These are phyloP conservation scores for Saxidomus purpurata DNA, from an alignment of 1,140 invertebrate species.

Conservation along the genomic window DNA sequence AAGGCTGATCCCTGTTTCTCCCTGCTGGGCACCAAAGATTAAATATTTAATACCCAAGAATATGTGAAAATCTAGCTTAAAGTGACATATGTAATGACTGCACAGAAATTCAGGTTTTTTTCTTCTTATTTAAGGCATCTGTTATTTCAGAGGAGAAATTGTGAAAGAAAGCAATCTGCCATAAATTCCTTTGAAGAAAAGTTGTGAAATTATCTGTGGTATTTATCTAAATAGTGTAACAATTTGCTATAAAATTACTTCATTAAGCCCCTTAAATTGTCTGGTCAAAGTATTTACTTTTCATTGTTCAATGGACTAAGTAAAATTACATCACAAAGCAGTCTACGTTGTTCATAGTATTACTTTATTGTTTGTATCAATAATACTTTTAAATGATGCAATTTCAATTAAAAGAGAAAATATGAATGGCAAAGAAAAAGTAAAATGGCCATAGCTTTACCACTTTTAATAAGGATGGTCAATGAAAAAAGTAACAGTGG, in stretches of 20 bases:
- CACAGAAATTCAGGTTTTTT: neutral
- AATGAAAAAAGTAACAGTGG: neutral
- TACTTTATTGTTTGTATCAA: too few species aligned
- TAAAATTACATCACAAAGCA: too few species aligned
- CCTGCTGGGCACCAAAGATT: neutral
- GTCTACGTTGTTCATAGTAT: too few species aligned
- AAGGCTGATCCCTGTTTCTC: neutral
- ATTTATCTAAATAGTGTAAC: neutral
- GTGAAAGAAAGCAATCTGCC: neutral
- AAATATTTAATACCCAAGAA: slow-evolving; percentile 7
- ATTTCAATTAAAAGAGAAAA: too few species aligned
- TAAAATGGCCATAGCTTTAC: too few species aligned
- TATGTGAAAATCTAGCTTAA: neutral
- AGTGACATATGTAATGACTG: neutral
- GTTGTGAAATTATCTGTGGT: neutral
- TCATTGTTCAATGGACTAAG: too few species aligned
- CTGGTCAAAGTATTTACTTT: neutral
- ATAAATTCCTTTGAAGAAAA: neutral
- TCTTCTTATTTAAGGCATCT: neutral
- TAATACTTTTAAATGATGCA: too few species aligned
- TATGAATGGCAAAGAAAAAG: too few species aligned
- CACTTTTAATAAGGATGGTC: neutral
- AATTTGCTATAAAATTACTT: neutral
- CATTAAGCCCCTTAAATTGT: neutral
- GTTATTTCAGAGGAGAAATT: neutral